Base-by-base conservation (phyloP, 2,888 invertebrate genomes). In the Luperina testacea region DNA sequence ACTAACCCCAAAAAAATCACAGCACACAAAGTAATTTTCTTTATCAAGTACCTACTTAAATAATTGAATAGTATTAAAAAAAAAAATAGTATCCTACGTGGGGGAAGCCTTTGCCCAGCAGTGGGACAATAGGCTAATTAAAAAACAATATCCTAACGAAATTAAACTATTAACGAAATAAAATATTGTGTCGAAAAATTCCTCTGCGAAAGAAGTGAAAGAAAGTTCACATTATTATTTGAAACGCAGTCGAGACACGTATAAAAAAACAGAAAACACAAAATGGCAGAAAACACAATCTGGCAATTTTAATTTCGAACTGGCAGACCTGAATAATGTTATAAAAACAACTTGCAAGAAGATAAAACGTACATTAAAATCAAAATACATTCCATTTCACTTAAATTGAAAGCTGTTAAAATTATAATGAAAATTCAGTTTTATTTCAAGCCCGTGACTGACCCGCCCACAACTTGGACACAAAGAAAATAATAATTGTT, bases 351-450 rank as follows among this genome's bases (percentile, higher is more conserved):
- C 57, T 59, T 51, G 15, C 15, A 57, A 48, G 27, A 20, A 38
- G 9, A 73, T 65, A 59, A 67, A 79, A 51, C n/a, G 3, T 15
- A 69, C 11, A 11, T 69, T 32, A 17, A 17, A 45, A 63, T 24
- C 0, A 20, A 73, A 63, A 79, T 15, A 20, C 0, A 64, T 69
- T 75, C 24, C 3, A 27, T 63, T 78, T 61, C 5, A 63, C 63
- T 73, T 51, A 42, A 78, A 68, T 59, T 57, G 24, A 45, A 68
- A 59, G 20, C 15, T 63, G 51, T 69, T 69, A 48, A 27, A 32
- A 59, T 80, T 20, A 27, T 57, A 63, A 75, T 75, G 42, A 75
- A 57, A 53, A 81, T 75, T 69, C n/a, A 20, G 57, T n/a, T 77
- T 38, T 2, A 51, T 75, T 74, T 59, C 27, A 45, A 51, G 1